Evolutionary conservation across 2,888 invertebrate genomes (phyloP).

Genomic region (Arge pagana): DNA sequence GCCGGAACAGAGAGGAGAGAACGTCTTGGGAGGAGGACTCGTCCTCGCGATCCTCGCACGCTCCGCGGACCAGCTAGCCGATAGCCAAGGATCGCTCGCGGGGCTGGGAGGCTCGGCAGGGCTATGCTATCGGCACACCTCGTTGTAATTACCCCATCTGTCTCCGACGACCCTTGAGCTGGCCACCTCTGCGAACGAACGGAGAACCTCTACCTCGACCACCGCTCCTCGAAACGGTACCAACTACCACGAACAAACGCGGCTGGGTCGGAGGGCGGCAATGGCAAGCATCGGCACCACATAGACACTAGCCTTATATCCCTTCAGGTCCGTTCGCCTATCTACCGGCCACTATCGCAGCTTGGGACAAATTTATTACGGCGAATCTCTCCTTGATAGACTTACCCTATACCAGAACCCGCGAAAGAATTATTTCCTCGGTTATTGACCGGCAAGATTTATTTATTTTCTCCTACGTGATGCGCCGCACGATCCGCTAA

Average conservation of each 20-base stretch:
- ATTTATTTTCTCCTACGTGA: constrained; percentile 3
- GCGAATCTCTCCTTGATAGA: constrained; percentile 30
- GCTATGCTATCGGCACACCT: constrained; percentile 41
- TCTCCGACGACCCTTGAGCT: constrained; percentile 41
- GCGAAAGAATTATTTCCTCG: constrained; percentile 10
- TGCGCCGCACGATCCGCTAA: too few relatives aligned
- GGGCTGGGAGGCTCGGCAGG: constrained; percentile 34
- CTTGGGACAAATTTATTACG: constrained; percentile 46
- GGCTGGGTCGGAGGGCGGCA: not conserved
- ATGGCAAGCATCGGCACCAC: constrained; percentile 16
- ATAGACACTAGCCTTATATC: constrained; percentile 13
- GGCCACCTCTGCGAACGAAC: constrained; percentile 23
- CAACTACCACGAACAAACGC: too few relatives aligned
- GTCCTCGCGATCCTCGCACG: not conserved
- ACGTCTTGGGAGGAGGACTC: constrained; percentile 1
- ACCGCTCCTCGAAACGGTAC: too few relatives aligned
- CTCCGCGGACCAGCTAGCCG: constrained; percentile 7
- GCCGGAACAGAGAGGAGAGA: not conserved
- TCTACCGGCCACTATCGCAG: constrained; percentile 39
- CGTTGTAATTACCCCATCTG: constrained; percentile 46
- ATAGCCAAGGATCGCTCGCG: constrained; percentile 16
- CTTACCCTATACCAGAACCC: constrained; percentile 26
- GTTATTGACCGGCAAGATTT: constrained; percentile 19
- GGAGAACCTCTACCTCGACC: not conserved
- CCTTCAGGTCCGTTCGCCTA: constrained; percentile 28